Percentiles rank a stretch among this genome's conserved stretches.
These are phyloP conservation scores for Takifugu flavidus DNA, from an alignment of 2,113 vertebrate species.

Conservation along the genomic window DNA sequence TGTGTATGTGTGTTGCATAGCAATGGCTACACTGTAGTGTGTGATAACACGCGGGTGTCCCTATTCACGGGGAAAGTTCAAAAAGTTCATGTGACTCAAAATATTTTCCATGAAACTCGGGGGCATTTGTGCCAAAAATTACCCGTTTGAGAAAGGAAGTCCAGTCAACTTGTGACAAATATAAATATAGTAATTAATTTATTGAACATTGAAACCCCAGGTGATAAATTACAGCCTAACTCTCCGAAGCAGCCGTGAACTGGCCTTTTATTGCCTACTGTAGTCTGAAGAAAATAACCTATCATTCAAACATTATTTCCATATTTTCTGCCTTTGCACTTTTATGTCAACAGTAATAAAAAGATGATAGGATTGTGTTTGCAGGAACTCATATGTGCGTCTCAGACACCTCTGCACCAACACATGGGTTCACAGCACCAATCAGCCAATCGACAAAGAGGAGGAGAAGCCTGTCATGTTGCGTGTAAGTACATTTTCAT, in stretches of 20 bases:
- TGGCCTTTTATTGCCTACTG: no score
- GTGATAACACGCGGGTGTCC: background rate
- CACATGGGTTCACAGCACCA: constrained; percentile 98
- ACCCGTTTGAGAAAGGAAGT: no score
- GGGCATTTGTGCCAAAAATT: no score
- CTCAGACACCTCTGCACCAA: constrained; percentile 98
- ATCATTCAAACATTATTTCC: no score
- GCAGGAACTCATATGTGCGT: constrained; percentile 94
- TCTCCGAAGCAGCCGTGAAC: no score
- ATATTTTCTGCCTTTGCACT: no score
- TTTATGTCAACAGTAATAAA: background rate
- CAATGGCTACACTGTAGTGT: background rate
- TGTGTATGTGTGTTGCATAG: background rate
- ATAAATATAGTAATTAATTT: no score
- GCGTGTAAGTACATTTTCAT: constrained; percentile 72
- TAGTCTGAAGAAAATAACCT: no score
- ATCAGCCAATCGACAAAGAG: constrained; percentile 98
- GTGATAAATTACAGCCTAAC: no score
- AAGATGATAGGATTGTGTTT: constrained; percentile 17
- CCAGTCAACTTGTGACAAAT: no score
- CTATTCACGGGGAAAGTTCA: background rate
- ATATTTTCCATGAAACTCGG: no score
- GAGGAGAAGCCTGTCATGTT: constrained; percentile 99
- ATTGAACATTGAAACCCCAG: no score
- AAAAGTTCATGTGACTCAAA: background rate